Base-by-base conservation (phyloP, 2,113 vertebrate species). In the Hiodon tergisus region DNA sequence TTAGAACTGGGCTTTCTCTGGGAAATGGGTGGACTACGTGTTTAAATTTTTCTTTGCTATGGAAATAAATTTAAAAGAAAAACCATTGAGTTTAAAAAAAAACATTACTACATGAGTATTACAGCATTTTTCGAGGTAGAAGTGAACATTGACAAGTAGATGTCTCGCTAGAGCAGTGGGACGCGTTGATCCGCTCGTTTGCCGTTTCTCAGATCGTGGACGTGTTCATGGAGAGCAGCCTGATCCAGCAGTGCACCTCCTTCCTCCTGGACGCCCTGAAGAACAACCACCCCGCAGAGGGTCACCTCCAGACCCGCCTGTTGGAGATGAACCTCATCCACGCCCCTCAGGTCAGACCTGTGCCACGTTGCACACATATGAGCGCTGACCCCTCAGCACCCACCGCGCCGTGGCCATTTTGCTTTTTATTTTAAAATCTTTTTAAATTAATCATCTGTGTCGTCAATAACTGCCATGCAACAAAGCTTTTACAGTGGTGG, bases 291-390 rank as follows among this genome's bases (percentile, higher is more conserved):
- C 93, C 94, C 0, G 83, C 93, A 3, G 95, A 97, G 81, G 94
- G 94, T 9, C 93, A 94, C 77, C 89, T 97, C 71, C 95, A 98
- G 84, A 97, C 96, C 17, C 93, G 93, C 47, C 91, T 98, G 7
- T 86, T 97, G 71, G 95, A 98, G 84, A 96, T 97, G 94, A 97
- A 97, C 81, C 90, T 98, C 82, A 93, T 97, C 73, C 96, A 97
- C 13, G 95, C 94, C 55, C 95, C 96, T 0, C 94, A 97, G 93
- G 95, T 95, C 17, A 67, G 54, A 4, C 9, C 48, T 31, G 14
- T 14, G 11, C 62, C 50, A 62, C 11, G 11, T 10, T 50, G 14
- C 48, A 9, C 14, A 9, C 17, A 16, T 54, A 5, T 8, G 5
- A 50, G n/a, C 16, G 14, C 14, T 55, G 5, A 14, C 47, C 16